These are phyloP conservation scores for Meiosimyza decipiens DNA, from an alignment of 2,888 invertebrate species.

Conservation along the genomic window DNA sequence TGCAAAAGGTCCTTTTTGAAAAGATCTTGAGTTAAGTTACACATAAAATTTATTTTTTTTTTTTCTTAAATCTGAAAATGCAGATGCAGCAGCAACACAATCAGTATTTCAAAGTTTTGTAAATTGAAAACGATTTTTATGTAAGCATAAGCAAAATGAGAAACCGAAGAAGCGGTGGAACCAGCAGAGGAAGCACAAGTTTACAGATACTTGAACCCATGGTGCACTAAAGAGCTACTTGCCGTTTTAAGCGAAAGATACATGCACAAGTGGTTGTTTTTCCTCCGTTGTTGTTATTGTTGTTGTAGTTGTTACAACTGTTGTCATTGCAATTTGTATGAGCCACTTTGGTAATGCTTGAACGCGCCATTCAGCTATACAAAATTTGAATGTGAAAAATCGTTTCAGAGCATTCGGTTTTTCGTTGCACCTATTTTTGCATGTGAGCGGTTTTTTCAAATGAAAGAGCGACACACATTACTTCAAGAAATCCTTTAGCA, in stretches of 20 bases:
- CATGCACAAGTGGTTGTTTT: slow-evolving; percentile 7
- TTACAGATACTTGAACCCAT: slow-evolving; percentile 6
- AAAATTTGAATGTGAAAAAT: no score
- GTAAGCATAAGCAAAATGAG: neutral
- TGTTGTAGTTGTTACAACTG: slow-evolving; percentile 13
- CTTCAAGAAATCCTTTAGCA: no score
- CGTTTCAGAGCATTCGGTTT: no score
- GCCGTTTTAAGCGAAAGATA: neutral
- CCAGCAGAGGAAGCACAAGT: neutral
- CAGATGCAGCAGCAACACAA: neutral
- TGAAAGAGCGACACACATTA: no score
- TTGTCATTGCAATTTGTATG: slow-evolving; percentile 23
- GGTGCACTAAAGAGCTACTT: neutral
- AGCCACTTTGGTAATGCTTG: slow-evolving; percentile 13
- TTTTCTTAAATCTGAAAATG: slow-evolving; percentile 7
- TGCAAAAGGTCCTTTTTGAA: no score
- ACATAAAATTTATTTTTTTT: neutral
- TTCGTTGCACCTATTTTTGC: no score
- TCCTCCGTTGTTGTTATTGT: neutral
- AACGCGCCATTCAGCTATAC: neutral
- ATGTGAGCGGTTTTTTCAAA: no score
- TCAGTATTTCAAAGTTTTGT: no score
- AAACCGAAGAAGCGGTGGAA: neutral
- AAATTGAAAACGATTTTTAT: no score
- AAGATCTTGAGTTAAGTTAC: neutral